These are phyloP conservation scores for Ammospiza nelsoni DNA, from an alignment of 2,113 vertebrate species.

Conservation along the genomic window DNA sequence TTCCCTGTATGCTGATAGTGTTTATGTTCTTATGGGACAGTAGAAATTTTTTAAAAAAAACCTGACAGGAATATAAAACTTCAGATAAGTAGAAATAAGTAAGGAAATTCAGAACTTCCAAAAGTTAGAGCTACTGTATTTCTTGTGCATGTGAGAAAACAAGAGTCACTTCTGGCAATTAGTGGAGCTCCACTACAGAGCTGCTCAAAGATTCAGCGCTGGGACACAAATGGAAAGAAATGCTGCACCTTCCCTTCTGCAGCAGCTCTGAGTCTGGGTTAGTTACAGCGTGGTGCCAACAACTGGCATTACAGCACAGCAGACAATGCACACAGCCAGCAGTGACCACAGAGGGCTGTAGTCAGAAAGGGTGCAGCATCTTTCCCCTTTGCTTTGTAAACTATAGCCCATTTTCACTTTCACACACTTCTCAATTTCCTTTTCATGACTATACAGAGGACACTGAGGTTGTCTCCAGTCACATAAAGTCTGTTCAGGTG, in stretches of 20 bases:
- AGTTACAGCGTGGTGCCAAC: not conserved
- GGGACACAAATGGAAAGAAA: not conserved
- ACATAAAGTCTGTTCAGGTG: not conserved
- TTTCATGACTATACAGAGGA: not conserved
- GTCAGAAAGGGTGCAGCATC: too few species aligned
- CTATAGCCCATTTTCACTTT: rapidly evolving
- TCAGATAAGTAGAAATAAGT: not conserved
- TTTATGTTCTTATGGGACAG: not conserved
- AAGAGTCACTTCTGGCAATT: not conserved
- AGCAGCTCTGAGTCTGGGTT: not conserved
- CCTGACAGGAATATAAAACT: not conserved
- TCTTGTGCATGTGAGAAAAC: not conserved
- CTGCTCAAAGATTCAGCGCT: not conserved
- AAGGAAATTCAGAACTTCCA: not conserved
- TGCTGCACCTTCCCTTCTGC: not conserved
- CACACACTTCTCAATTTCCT: not conserved
- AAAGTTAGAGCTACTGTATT: not conserved
- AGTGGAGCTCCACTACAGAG: rapidly evolving
- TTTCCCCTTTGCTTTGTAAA: not conserved
- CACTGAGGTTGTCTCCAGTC: not conserved
- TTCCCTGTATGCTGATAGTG: not conserved
- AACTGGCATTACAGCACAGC: not conserved
- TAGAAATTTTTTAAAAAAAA: not conserved
- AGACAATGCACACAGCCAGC: rapidly evolving
- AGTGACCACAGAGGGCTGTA: not conserved